Conservation (phyloP, 2,113 vertebrate species). For the Athene noctua region DNA sequence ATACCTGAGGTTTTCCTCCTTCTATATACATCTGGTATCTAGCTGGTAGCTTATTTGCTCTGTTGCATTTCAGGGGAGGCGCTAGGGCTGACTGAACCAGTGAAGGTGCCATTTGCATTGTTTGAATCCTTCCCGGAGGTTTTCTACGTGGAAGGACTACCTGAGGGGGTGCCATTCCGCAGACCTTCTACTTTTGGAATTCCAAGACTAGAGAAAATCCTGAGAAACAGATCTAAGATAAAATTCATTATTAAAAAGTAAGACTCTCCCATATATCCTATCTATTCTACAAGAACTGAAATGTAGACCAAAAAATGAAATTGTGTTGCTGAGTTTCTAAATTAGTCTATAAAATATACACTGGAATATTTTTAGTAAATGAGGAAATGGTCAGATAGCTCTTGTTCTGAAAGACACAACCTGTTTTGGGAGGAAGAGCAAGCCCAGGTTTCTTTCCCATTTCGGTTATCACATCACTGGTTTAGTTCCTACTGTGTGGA, state of each 20-base stretch:
- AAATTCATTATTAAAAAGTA: conserved; percentile 84
- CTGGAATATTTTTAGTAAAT: not conserved
- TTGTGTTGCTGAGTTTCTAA: not conserved
- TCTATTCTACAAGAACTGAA: not conserved
- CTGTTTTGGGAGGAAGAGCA: not conserved
- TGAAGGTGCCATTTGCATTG: conserved; percentile 75
- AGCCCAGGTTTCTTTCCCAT: not conserved
- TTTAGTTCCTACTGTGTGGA: not conserved
- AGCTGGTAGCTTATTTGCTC: not conserved
- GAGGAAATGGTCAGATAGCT: not conserved
- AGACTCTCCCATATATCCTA: not conserved
- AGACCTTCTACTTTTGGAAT: conserved; percentile 81
- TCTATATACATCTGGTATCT: not conserved
- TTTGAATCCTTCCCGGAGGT: conserved; percentile 77
- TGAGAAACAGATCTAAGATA: conserved; percentile 78
- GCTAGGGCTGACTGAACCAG: conserved; percentile 70
- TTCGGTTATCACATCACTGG: not conserved
- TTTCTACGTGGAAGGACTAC: conserved; percentile 78
- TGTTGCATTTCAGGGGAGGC: conserved; percentile 74
- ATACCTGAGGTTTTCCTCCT: not conserved
- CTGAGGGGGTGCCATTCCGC: conserved; percentile 79
- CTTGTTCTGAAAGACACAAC: not conserved
- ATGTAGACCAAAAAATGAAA: not conserved
- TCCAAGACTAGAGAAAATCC: conserved; percentile 82
- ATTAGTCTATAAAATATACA: not conserved